A percentile compares a stretch with the other conserved stretches of the same genome.
Conservation (phyloP, 1,140 invertebrate genomes). For the Semibalanus balanoides region DNA sequence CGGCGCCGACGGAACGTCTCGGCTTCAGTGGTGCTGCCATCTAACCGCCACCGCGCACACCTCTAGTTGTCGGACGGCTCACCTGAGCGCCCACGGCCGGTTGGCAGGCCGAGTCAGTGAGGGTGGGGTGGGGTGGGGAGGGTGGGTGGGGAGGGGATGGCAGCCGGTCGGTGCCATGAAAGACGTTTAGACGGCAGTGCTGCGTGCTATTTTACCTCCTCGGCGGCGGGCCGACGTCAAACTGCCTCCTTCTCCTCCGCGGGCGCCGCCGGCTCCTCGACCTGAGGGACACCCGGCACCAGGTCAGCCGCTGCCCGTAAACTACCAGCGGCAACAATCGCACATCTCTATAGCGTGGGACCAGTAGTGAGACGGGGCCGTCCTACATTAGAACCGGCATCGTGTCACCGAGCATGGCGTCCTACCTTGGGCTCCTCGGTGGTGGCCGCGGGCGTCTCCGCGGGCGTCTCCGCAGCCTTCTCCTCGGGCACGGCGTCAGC, state of each 20-base stretch:
- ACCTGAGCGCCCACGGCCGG: neutral
- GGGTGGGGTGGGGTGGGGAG: neutral
- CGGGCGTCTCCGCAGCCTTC: neutral
- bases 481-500: neutral
- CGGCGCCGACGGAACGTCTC: too few species aligned
- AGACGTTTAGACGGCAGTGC: neutral
- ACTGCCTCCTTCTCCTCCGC: neutral
- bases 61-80: neutral
- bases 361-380: too few species aligned
- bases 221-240: too few species aligned
- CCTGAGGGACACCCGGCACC: neutral
- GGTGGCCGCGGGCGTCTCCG: neutral
- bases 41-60: neutral
- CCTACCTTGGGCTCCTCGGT: neutral
- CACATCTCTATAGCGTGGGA: too few species aligned
- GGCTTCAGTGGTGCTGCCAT: neutral
- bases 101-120: too few species aligned
- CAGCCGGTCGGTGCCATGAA: neutral
- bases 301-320: too few species aligned
- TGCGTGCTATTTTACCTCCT: neutral
- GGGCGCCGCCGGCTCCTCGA: neutral
- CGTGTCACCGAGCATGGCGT: too few species aligned
- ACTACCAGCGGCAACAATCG: too few species aligned
- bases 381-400: too few species aligned
- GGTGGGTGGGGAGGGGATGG: neutral